Percentiles rank a stretch among this genome's conserved stretches.
These are phyloP conservation scores for Formica selysi DNA, from an alignment of 1,140 invertebrate species.

Conservation along the genomic window DNA sequence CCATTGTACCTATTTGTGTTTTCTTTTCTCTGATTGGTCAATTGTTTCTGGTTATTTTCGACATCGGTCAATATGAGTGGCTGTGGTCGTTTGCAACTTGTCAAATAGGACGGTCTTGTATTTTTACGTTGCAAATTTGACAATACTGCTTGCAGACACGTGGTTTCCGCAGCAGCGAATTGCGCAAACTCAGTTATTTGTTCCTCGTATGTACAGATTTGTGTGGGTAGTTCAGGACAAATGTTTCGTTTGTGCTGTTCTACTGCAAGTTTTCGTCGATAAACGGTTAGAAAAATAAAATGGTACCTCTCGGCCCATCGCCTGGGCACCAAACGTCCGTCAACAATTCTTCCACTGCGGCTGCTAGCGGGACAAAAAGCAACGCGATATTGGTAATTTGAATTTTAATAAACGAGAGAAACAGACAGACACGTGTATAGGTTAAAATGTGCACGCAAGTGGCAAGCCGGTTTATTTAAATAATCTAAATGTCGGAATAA, in stretches of 20 bases:
- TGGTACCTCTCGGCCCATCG: conserved; percentile 80
- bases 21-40: no score
- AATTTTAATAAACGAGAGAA: not conserved
- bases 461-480: not conserved
- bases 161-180: no score
- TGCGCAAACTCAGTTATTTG: no score
- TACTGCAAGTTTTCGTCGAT: not conserved
- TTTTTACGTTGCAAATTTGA: not conserved
- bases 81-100: no score
- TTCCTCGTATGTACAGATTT: not conserved
- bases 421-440: not conserved
- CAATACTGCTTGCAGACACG: not conserved
- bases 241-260: not conserved
- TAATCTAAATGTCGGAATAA: no score
- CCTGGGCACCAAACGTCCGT: conserved; percentile 79
- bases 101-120: no score
- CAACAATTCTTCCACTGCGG: conserved; percentile 74
- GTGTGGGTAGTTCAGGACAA: not conserved
- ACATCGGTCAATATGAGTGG: no score
- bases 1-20: no score
- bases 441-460: not conserved
- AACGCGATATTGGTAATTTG: conserved; percentile 75
- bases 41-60: no score
- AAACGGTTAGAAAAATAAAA: conserved; percentile 43
- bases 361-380: conserved; percentile 76